Percentiles rank a stretch among this genome's conserved stretches.
These are phyloP conservation scores for Synanthedon andrenaeformis DNA, from an alignment of 2,888 invertebrate species.

Conservation along the genomic window DNA sequence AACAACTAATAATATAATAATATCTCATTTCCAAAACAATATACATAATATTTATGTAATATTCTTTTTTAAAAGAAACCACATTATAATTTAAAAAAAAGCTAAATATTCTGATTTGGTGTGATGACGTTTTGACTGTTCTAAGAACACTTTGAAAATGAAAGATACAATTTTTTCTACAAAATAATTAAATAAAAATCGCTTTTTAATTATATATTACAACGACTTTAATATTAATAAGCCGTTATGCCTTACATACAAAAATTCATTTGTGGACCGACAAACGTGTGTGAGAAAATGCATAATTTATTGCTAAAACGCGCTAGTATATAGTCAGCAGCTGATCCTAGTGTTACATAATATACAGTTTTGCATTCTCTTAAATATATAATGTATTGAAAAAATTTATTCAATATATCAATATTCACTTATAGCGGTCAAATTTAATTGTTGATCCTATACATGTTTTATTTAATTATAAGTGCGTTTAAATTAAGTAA, in stretches of 20 bases:
- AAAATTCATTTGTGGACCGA: neutral
- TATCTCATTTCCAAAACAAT: slow-evolving; percentile 2
- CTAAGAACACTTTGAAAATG: neutral
- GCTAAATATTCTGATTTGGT: neutral
- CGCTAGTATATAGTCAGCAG: no score
- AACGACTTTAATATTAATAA: neutral
- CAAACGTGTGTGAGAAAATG: neutral
- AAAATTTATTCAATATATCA: no score
- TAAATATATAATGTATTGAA: no score
- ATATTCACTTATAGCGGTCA: no score
- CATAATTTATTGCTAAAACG: no score
- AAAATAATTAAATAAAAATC: neutral
- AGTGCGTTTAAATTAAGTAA: no score
- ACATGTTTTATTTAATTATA: no score
- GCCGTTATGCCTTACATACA: neutral
- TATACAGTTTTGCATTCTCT: no score
- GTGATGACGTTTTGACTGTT: no score
- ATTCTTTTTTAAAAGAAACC: neutral
- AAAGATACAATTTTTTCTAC: neutral
- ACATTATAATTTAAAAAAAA: neutral
- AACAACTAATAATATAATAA: neutral
- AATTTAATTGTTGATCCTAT: no score
- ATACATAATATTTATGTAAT: slow-evolving; percentile 5
- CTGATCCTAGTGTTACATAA: no score
- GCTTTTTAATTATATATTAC: neutral